Percentiles rank a stretch among this genome's conserved stretches.
Evolutionary conservation across 2,113 vertebrate genomes (phyloP).

Genomic region (Trachemys scripta): DNA sequence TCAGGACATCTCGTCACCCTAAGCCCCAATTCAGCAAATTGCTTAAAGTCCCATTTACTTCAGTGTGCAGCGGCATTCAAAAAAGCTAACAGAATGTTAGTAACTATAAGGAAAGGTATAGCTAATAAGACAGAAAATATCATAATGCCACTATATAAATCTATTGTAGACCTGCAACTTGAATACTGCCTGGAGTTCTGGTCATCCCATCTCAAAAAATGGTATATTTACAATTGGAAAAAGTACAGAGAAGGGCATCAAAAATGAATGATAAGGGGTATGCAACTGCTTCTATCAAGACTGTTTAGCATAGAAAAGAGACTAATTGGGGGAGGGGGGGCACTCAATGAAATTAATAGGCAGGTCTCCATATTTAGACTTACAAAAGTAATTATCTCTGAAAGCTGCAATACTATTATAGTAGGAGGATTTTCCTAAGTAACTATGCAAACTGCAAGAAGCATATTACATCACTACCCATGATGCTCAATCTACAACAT

Average conservation of each 20-base stretch:
- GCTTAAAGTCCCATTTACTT: background rate
- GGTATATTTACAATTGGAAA: background rate
- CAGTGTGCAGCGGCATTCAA: background rate
- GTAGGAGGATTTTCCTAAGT: background rate
- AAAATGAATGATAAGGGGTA: no score
- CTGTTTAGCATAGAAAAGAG: no score
- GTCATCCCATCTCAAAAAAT: background rate
- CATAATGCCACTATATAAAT: background rate
- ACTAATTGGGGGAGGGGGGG: no score
- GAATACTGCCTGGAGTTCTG: background rate
- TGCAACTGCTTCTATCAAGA: no score
- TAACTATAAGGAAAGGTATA: background rate
- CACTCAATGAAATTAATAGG: background rate
- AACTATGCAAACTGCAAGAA: background rate
- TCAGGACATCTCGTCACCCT: no score
- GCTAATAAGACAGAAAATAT: background rate
- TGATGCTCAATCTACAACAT: background rate
- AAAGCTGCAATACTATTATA: background rate
- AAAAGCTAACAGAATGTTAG: background rate
- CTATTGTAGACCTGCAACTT: background rate
- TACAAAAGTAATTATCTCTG: background rate
- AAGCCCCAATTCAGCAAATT: background rate
- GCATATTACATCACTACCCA: background rate
- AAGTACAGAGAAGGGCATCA: background rate
- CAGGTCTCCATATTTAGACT: background rate